Evolutionary conservation across 2,888 invertebrate genomes (phyloP).

Genomic region (Conomelus anceps): DNA sequence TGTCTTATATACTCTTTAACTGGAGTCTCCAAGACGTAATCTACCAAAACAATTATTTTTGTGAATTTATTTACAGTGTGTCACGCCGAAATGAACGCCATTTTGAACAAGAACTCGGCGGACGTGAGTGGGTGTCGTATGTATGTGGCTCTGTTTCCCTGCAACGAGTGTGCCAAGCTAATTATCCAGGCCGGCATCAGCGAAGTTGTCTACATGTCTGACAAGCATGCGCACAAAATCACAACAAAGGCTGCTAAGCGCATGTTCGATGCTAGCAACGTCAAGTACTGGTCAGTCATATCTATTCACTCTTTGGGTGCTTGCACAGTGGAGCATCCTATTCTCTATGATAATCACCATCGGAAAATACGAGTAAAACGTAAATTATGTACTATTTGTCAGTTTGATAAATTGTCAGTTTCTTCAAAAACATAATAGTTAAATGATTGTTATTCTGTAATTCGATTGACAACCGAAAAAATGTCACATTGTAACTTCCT

Average conservation of each 20-base stretch:
- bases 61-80: conserved; percentile 68
- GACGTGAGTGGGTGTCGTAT: conserved; percentile 73
- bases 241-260: conserved; percentile 66
- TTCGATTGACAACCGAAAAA: too few relatives aligned
- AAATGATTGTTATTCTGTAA: too few relatives aligned
- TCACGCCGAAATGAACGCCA: conserved; percentile 97
- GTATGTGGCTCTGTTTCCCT: conserved; percentile 89
- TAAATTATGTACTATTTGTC: too few relatives aligned
- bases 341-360: too few relatives aligned
- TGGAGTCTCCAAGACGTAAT: too few relatives aligned
- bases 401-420: too few relatives aligned
- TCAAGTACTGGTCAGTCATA: conserved; percentile 15
- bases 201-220: conserved; percentile 70
- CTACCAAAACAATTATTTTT: not conserved
- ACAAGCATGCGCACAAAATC: conserved; percentile 65
- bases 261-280: conserved; percentile 74
- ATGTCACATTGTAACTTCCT: too few relatives aligned
- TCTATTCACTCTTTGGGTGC: too few relatives aligned
- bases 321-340: too few relatives aligned
- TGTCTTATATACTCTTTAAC: too few relatives aligned
- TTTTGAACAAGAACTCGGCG: conserved; percentile 78
- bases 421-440: not conserved
- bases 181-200: conserved; percentile 90
- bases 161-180: conserved; percentile 95
- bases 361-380: too few relatives aligned